phyloP scores from a whole-genome alignment of 2,113 vertebrate species.

The Heterotilapia buettikoferi region DNA sequence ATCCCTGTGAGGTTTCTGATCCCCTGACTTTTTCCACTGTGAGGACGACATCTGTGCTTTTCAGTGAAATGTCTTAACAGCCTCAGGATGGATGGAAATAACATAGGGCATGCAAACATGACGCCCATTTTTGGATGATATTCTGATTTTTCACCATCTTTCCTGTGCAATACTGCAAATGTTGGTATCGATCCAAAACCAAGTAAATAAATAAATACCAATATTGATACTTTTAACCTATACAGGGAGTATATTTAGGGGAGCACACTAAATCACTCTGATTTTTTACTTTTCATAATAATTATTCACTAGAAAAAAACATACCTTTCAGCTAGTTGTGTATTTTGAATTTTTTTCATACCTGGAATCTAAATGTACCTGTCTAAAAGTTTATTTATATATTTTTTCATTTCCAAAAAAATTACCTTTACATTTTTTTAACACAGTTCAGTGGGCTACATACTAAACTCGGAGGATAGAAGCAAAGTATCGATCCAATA shows the following conservation, averaged over 20 bases:
- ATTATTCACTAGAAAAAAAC: background rate
- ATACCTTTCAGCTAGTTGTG: background rate
- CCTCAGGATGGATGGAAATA: background rate
- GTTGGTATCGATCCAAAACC: background rate
- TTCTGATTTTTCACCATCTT: background rate
- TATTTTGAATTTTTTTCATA: background rate
- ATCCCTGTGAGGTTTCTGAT: background rate
- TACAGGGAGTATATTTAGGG: background rate
- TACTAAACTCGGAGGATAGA: background rate
- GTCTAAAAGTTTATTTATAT: background rate
- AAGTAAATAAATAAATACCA: background rate
- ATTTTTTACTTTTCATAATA: background rate
- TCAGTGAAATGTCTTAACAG: background rate
- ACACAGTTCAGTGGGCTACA: background rate
- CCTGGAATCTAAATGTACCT: background rate
- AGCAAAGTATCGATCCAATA: background rate
- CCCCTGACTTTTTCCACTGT: background rate
- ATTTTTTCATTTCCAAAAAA: background rate
- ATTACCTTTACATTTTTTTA: background rate
- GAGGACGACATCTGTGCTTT: background rate
- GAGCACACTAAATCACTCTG: background rate
- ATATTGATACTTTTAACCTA: background rate
- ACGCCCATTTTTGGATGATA: background rate
- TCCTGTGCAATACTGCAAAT: background rate
- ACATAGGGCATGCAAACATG: background rate